Base-by-base conservation (phyloP, 1,140 invertebrate species). In the Drepana arcuata region DNA sequence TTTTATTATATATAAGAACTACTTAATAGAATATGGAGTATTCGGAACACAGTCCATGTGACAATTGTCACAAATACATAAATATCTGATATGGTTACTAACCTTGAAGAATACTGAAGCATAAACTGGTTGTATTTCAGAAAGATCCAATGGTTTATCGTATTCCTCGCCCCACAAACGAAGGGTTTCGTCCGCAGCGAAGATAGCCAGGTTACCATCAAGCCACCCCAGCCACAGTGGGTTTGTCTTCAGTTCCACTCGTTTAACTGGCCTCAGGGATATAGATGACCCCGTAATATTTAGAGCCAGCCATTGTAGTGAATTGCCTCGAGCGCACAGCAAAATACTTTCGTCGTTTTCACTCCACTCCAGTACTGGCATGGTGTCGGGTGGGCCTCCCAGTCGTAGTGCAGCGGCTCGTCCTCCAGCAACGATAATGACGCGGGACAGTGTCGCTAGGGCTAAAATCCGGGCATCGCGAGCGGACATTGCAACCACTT, bases 91-190 rank as follows among this genome's bases (percentile, higher is more conserved):
- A n/a, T n/a, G n/a, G n/a, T n/a, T n/a, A n/a, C n/a, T n/a, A n/a
- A 88, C 86, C 81, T 98, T 97, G 63, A 97, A 99, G 83, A 96
- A 93, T 53, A 94, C 94, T 14, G 93, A 95, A 14, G 91, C 90
- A 74, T 98, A 98, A 0, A 97, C 94, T 18, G 99, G 85, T 37
- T 94, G 91, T 9, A 95, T 92, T 51, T 90, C 88, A 18, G 91
- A 92, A 45, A 96, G 83, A 75, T 97, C 94, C 29, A 95, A 77
- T 16, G 88, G 87, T 78, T 95, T 93, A n/a, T 95, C 92, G 1
- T 92, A 91, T 37, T 94, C 87, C 10, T 97, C 95, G 68, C 97
- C 95, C 54, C 96, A 86, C 13, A 99, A 81, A 79, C 95, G 92
- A 34, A 98, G 72, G 40, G 91, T 92, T 77, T 98, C 96, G 41